Evolutionary conservation across 2,888 invertebrate genomes (phyloP), one percentile per base, ranked within the genome.

Genomic region (Malthinus seriepunctatus): DNA sequence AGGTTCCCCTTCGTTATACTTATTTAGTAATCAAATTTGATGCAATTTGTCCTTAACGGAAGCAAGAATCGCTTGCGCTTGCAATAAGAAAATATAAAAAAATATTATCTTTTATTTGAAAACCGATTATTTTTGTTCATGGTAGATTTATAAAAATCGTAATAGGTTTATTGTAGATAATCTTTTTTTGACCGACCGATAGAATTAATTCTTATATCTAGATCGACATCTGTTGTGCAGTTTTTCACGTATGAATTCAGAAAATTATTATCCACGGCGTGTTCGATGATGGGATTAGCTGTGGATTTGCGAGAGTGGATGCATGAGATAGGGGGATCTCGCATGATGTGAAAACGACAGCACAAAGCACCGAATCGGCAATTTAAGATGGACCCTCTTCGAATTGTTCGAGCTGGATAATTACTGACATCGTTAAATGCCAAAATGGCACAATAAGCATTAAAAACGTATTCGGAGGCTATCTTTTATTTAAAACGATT

Each of bases 201-300:
- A 39, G 54, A 63, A 63, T 65, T 63, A 63, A 63, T 61, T 56
- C 48, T 50, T 54, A 63, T 54, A 63, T 61, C 60, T 51, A 42
- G 52, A 60, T 51, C 62, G 63, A 61, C 65, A 62, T 65, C 60
- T 65, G 65, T 59, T 59, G 56, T 51, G 52, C 48, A 64, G 54
- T 63, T 56, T 64, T 61, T 61, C 49, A 51, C 47, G 34, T 58
- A 56, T 55, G 51, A 57, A 57, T 48, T 63, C 59, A 56, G 57
- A 61, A 63, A 61, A 61, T 61, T 61, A 63, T 63, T 64, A 63
- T 64, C 64, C 50, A 52, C 51, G 52, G 42, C 51, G 53, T 55
- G 56, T 64, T 60, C 55, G 55, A 14, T 52, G 58, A 49, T 53
- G 42, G 56, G 59, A 62, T 62, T 62, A 63, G 50, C 51, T 57